Conservation (phyloP, 1,140 invertebrate species). For the Druon quercuslanigerum region DNA sequence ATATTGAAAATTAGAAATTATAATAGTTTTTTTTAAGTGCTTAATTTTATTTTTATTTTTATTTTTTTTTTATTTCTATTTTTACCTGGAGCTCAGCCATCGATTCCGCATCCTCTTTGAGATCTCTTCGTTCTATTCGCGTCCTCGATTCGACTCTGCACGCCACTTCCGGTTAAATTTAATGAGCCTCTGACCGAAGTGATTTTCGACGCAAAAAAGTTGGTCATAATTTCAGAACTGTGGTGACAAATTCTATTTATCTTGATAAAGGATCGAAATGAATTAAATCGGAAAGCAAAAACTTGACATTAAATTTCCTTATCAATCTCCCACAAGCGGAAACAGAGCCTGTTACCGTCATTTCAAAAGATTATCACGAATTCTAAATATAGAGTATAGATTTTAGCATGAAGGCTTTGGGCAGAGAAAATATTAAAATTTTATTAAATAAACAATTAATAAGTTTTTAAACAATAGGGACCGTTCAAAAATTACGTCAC, state of each 20-base stretch:
- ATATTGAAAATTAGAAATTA: neutral
- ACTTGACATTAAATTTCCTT: too few relatives aligned
- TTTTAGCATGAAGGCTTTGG: too few relatives aligned
- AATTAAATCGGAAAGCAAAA: neutral
- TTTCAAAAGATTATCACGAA: too few relatives aligned
- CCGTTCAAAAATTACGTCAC: too few relatives aligned
- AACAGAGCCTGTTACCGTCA: too few relatives aligned
- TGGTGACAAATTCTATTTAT: neutral
- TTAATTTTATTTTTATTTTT: conserved; percentile 41
- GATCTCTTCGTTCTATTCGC: conserved; percentile 38
- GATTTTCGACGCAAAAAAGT: neutral
- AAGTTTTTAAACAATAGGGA: too few relatives aligned
- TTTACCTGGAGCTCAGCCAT: conserved; percentile 60
- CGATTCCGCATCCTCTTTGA: conserved; percentile 53
- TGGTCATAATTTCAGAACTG: neutral
- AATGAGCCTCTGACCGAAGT: too few relatives aligned
- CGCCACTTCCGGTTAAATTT: neutral
- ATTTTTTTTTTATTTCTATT: too few relatives aligned
- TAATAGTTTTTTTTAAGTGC: neutral
- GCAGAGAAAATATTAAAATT: too few relatives aligned
- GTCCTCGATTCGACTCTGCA: neutral
- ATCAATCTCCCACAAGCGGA: too few relatives aligned
- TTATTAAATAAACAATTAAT: too few relatives aligned
- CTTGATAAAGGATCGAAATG: neutral
- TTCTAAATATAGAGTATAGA: too few relatives aligned